phyloP scores from a whole-genome alignment of 2,113 vertebrate species.

The Suncus etruscus region DNA sequence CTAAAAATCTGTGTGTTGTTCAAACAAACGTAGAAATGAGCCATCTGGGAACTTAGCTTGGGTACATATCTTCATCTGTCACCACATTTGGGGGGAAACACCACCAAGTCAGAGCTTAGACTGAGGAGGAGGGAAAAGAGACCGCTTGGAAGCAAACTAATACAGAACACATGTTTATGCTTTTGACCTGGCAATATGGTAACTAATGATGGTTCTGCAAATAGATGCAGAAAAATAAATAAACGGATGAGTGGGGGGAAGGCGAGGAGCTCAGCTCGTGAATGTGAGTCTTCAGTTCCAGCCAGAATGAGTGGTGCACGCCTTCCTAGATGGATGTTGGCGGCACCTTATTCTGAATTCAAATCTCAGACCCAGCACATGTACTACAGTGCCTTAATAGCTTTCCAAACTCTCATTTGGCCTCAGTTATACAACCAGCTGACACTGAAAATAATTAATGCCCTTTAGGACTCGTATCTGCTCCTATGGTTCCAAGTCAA shows the following conservation, averaged over 20 bases:
- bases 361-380: slow-evolving; percentile 87
- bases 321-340: slow-evolving; percentile 79
- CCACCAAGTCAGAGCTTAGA: slow-evolving; percentile 77
- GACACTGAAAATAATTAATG: slow-evolving; percentile 94
- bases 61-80: slow-evolving; percentile 90
- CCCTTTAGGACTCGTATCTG: slow-evolving; percentile 93
- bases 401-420: slow-evolving; percentile 92
- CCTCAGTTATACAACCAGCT: slow-evolving; percentile 91
- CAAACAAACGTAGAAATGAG: slow-evolving; percentile 90
- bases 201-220: slow-evolving; percentile 87
- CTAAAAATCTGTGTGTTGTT: slow-evolving; percentile 88
- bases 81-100: slow-evolving; percentile 82
- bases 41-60: slow-evolving; percentile 88
- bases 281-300: slow-evolving; percentile 58
- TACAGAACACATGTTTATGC: slow-evolving; percentile 85
- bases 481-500: slow-evolving; percentile 93
- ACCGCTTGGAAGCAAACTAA: slow-evolving; percentile 83
- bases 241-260: slow-evolving; percentile 64
- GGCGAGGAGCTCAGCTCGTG: not conserved
- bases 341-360: slow-evolving; percentile 86
- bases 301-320: slow-evolving; percentile 71
- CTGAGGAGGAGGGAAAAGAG: slow-evolving; percentile 78
- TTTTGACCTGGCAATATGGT: slow-evolving; percentile 86
- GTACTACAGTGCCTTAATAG: slow-evolving; percentile 89
- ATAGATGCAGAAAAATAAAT: slow-evolving; percentile 81